phyloP scores from a whole-genome alignment of 2,888 invertebrate genomes.

The Desoria tigrina region DNA sequence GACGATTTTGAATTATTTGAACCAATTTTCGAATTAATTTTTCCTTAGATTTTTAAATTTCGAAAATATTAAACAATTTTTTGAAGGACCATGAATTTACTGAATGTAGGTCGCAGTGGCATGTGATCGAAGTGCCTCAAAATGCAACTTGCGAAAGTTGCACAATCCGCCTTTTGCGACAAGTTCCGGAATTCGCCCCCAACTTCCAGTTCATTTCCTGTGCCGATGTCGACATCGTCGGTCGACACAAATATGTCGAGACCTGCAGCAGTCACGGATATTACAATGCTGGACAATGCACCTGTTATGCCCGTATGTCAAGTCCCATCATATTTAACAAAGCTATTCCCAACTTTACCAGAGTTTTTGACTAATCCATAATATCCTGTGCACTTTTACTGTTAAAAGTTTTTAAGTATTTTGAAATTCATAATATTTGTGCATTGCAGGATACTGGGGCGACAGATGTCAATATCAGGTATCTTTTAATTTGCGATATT shows the following conservation, averaged over 20 bases:
- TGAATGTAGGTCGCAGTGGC: slow-evolving; percentile 79
- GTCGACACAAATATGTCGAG: slow-evolving; percentile 67
- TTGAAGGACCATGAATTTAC: too few species aligned
- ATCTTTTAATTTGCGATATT: neutral
- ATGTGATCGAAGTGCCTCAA: slow-evolving; percentile 74
- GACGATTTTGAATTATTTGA: too few species aligned
- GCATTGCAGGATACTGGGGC: slow-evolving; percentile 43
- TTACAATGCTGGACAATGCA: slow-evolving; percentile 66
- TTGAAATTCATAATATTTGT: too few species aligned
- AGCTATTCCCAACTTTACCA: too few species aligned
- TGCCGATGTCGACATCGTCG: slow-evolving; percentile 82
- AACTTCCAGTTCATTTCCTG: slow-evolving; percentile 92
- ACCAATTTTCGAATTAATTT: too few species aligned
- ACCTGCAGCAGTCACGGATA: slow-evolving; percentile 81
- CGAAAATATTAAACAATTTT: too few species aligned
- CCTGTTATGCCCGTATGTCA: slow-evolving; percentile 34
- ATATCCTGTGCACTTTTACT: slow-evolving; percentile 8
- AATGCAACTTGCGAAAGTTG: slow-evolving; percentile 83
- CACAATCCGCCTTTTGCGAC: slow-evolving; percentile 81
- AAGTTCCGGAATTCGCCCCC: slow-evolving; percentile 85
- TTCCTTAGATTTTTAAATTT: too few species aligned
- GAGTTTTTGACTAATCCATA: neutral
- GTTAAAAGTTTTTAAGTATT: neutral
- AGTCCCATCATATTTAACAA: too few species aligned
- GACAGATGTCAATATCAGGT: slow-evolving; percentile 45